phyloP scores from a whole-genome alignment of 1,140 invertebrate species.

The Sycophaga agraensis region DNA sequence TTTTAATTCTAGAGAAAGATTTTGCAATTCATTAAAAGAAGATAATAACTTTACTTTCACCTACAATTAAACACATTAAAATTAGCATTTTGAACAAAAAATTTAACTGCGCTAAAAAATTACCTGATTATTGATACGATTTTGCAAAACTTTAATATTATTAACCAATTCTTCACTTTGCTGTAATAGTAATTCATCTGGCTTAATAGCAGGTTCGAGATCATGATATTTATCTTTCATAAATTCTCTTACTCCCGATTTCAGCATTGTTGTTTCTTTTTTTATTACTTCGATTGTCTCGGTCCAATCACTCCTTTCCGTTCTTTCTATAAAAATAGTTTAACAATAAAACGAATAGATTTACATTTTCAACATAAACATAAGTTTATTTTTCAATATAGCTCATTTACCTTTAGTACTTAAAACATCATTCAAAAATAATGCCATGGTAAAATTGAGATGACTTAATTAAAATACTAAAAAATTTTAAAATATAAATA shows the following conservation, averaged over 20 bases:
- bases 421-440: constrained; percentile 42
- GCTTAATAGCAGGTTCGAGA: constrained; percentile 55
- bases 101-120: too few relatives aligned
- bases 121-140: constrained; percentile 58
- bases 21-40: constrained; percentile 60
- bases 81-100: neutral
- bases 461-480: neutral
- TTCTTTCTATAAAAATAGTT: constrained; percentile 32
- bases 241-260: constrained; percentile 59
- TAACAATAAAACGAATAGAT: neutral
- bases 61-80: constrained; percentile 33
- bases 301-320: constrained; percentile 45
- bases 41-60: constrained; percentile 62
- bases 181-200: constrained; percentile 55
- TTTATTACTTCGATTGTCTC: constrained; percentile 60
- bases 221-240: constrained; percentile 61
- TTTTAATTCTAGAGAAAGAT: constrained; percentile 57
- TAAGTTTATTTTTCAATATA: neutral
- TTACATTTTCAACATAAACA: too few relatives aligned
- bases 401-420: constrained; percentile 39
- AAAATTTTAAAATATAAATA: neutral
- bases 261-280: constrained; percentile 60
- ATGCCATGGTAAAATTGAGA: constrained; percentile 36
- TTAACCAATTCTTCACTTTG: constrained; percentile 55
- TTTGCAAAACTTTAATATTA: constrained; percentile 57